Evolutionary conservation across 2,113 vertebrate genomes (phyloP), one percentile per base, ranked within the genome.

Genomic region (Crypturellus undulatus): DNA sequence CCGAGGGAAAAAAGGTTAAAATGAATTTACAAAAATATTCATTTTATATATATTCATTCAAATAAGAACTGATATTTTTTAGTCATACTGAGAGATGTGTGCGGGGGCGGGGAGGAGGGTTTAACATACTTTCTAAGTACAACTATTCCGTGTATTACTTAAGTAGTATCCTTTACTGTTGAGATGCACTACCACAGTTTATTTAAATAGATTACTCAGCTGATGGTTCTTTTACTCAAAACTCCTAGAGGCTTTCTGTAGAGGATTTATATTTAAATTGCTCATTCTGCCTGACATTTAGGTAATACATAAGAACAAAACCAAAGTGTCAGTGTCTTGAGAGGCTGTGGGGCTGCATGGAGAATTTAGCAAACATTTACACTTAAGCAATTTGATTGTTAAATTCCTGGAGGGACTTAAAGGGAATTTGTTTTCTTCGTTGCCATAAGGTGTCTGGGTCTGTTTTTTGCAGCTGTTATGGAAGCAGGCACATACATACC

Each of bases 401-500:
- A 2, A 2, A 1, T 51, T 78, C 42, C 43, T 73, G 34, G 30
- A 28, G 58, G 32, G 51, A 6, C 16, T 4, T 32, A 82, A 82
- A 59, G 76, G 40, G 32, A 79, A 76, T 43, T 47, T 1, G 20
- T 84, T 77, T 11, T 7, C 17, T 85, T 91, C 32, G 21, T 12
- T 82, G 84, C 63, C 10, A 6, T 45, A 43, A 79, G 43, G 40
- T 34, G 1, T 40, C 10, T 45, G 59, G 62, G 60, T 32, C 68
- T 62, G n/a, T 5, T 36, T 54, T 62, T 64, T 92, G 43, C 97
- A 99, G 99, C 98, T 99, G 91, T 98, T 99, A 98, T 99, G 99
- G 99, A 99, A 99, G 96, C 98, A 99, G 95, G 99, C 99, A 75
- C 98, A 99, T 95, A 97, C 95, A 51, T 99, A 99, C 94, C 99